Percentiles rank a stretch among this genome's conserved stretches.
These are phyloP conservation scores for Drosophila willistoni DNA, from an alignment of 1,140 invertebrate genomes.

Conservation along the genomic window DNA sequence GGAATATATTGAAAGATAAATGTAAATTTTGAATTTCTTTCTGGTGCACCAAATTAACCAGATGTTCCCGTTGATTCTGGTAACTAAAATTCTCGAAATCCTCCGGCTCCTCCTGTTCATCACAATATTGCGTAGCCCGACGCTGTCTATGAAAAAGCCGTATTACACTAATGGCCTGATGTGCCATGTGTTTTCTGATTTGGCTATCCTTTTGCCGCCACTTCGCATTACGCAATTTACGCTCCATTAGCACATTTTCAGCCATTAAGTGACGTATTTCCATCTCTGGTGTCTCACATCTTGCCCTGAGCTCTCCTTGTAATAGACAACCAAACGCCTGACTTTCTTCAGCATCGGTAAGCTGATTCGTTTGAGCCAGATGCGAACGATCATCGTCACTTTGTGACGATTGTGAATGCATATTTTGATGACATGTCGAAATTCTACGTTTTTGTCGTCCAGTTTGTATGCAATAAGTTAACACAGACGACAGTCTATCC, in stretches of 20 bases:
- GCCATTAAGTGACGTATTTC: not conserved
- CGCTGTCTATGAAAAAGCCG: not conserved
- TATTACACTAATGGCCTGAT: not conserved
- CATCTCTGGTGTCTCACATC: not conserved
- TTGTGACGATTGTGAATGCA: not conserved
- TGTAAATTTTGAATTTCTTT: not conserved
- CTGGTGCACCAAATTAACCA: not conserved
- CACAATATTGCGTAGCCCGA: not conserved
- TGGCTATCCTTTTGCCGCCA: not conserved
- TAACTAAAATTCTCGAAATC: not conserved
- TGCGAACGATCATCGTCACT: not conserved
- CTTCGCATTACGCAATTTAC: constrained; percentile 2
- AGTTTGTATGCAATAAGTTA: not conserved
- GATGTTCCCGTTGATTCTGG: not conserved
- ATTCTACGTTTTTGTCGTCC: not conserved
- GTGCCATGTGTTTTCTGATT: not conserved
- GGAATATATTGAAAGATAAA: not conserved
- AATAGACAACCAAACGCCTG: not conserved
- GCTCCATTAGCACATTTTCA: constrained; percentile 17
- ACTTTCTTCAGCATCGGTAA: not conserved
- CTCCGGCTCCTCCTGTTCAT: not conserved
- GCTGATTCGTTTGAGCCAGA: not conserved
- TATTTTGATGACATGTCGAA: not conserved
- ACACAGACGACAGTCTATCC: not conserved
- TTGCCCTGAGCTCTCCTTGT: too few species aligned